Base-by-base conservation (phyloP, 2,888 invertebrate species). In the Chydorus sphaericus region DNA sequence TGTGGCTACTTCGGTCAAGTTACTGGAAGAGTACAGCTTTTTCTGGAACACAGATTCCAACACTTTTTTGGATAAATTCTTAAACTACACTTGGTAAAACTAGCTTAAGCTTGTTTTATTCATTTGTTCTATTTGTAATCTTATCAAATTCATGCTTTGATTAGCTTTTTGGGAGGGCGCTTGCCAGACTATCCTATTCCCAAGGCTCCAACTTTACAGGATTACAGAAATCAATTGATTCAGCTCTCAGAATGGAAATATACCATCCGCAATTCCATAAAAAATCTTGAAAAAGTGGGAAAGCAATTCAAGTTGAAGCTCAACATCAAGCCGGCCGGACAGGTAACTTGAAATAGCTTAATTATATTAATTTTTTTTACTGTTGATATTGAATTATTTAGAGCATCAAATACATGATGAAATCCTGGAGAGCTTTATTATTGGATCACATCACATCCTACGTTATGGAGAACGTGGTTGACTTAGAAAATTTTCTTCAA, bases 1-100 rank as follows among this genome's bases (percentile, higher is more conserved):
- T 18, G 20, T 52, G 4, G 23, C 23, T 3, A 14, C 30, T 29
- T n/a, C 36, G 3, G 36, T 36, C 33, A 30, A 36, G 18, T 36
- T 33, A 10, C 68, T 70, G 66, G 64, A 67, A 57, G 68, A 81
- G 58, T 90, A 88, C 68, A 79, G 85, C 1, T 89, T 89, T 68
- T 73, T 91, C 33, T 92, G 90, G 90, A 74, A 91, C 39, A 90
- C 92, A 69, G 91, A 94, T 73, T 78, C 90, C 57, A 80, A 83
- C 60, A 82, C 83, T 59, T 85, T 87, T 63, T 85, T 94, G 83
- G 80, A 87, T 62, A 85, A 90, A 70, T 94, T 96, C 71, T 73
- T 94, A n/a, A 36, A 53, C n/a, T n/a, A n/a, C n/a, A n/a, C n/a
- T n/a, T n/a, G 44, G n/a, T n/a, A n/a, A n/a, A n/a, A n/a, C n/a